Percentiles rank a stretch among this genome's conserved stretches.
Evolutionary conservation across 2,113 vertebrate species (phyloP).

Genomic region (Ramphastos sulfuratus): DNA sequence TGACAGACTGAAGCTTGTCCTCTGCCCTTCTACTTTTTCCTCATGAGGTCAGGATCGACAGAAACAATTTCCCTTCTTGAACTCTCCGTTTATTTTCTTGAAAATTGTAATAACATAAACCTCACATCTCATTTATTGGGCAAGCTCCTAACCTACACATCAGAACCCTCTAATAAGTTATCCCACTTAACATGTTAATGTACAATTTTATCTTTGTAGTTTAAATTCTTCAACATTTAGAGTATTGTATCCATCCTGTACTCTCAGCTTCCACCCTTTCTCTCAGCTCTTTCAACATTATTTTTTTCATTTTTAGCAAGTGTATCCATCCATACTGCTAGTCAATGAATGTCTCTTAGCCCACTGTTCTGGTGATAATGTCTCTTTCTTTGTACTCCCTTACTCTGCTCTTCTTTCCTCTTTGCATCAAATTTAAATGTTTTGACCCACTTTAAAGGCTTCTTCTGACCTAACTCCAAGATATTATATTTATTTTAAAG

Average conservation of each 20-base stretch:
- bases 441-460: not conserved
- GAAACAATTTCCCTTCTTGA: not conserved
- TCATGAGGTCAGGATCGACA: not conserved
- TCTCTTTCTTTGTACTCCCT: not conserved
- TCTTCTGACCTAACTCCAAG: not conserved
- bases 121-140: not conserved
- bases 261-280: not conserved
- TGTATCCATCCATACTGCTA: not conserved
- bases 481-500: not conserved
- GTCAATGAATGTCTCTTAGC: not conserved
- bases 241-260: not conserved
- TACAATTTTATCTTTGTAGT: not conserved
- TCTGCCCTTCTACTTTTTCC: not conserved
- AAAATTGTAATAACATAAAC: not conserved
- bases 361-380: not conserved
- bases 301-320: not conserved
- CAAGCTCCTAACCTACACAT: not conserved
- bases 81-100: not conserved
- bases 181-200: not conserved
- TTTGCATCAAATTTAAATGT: not conserved
- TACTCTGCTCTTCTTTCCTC: not conserved
- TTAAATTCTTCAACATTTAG: not conserved
- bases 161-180: not conserved
- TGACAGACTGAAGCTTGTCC: not conserved
- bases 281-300: not conserved